Base-by-base conservation (phyloP, 1,140 invertebrate species). In the Fopius arisanus region DNA sequence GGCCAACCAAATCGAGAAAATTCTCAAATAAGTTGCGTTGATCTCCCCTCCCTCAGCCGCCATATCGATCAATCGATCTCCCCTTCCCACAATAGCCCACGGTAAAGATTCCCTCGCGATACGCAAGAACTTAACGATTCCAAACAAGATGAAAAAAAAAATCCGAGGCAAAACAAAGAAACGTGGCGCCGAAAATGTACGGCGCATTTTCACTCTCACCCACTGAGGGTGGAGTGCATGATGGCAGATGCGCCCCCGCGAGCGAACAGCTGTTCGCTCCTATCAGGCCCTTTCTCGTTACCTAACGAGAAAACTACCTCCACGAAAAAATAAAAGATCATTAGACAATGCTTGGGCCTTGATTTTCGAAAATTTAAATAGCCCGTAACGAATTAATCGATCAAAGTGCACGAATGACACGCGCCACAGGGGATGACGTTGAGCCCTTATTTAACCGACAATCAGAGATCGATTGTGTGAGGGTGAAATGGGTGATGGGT, bases 171-270 rank as follows among this genome's bases (percentile, higher is more conserved):
- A 59, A 59, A 59, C 54, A 59, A 59, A 59, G 54, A 59, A 59
- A 59, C 23, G 19, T 59, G 54, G 54, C 54, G 54, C 54, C 54
- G 54, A 59, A 59, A 59, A 59, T 59, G 21, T 59, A 59, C 54
- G 54, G 54, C 54, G 54, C 54, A 59, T 59, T 59, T 59, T 59
- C 54, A 59, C 54, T 59, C 54, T 59, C 23, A 59, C 19, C 43
- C 43, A 48, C 43, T 19, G 67, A 59, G 54, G 54, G 54, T 59
- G 54, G 23, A 59, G 54, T 59, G 54, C 6, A 59, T 59, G 9
- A 59, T 59, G 19, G 75, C 81, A 82, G 81, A 82, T 82, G 81
- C 81, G 79, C 80, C 81, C 81, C 80, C 79, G 80, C 80, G 75
- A 82, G 81, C 75, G 79, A 77, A 81, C 81, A 82, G 81, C 80